These are phyloP conservation scores for Plemyria rubiginata DNA, from an alignment of 2,888 invertebrate genomes.

Conservation along the genomic window DNA sequence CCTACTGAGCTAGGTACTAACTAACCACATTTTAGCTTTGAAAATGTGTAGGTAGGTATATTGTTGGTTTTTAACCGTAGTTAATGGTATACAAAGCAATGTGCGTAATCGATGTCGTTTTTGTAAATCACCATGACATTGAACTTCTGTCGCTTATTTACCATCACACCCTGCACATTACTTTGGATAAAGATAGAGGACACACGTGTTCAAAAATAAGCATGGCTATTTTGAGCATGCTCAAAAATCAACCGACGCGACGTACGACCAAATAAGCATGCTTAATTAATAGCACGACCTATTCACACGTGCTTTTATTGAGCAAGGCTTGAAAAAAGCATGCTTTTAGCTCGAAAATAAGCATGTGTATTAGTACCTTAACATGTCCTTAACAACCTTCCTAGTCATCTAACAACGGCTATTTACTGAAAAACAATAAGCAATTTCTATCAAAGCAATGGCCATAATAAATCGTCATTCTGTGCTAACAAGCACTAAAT, in stretches of 20 bases:
- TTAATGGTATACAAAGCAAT: conserved; percentile 45
- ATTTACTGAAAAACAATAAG: conserved; percentile 24
- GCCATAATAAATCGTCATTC: not conserved
- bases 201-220: too few relatives aligned
- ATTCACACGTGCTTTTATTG: too few relatives aligned
- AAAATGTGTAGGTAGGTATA: conserved; percentile 22
- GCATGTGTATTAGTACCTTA: too few relatives aligned
- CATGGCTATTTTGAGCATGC: too few relatives aligned
- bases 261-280: too few relatives aligned
- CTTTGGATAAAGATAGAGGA: conserved; percentile 25
- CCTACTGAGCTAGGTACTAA: not conserved
- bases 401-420: too few relatives aligned
- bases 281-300: too few relatives aligned
- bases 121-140: conserved; percentile 67
- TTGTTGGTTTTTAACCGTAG: conserved; percentile 26
- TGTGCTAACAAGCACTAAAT: too few relatives aligned
- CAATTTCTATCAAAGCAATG: not conserved
- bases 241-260: too few relatives aligned
- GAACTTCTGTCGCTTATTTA: conserved; percentile 49
- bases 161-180: not conserved
- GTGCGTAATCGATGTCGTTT: conserved; percentile 58
- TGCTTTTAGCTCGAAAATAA: too few relatives aligned
- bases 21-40: conserved; percentile 1
- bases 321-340: too few relatives aligned
- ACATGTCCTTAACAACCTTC: too few relatives aligned